Evolutionary conservation across 2,113 vertebrate genomes (phyloP), one percentile per base, ranked within the genome.

Genomic region (Verasper variegatus): DNA sequence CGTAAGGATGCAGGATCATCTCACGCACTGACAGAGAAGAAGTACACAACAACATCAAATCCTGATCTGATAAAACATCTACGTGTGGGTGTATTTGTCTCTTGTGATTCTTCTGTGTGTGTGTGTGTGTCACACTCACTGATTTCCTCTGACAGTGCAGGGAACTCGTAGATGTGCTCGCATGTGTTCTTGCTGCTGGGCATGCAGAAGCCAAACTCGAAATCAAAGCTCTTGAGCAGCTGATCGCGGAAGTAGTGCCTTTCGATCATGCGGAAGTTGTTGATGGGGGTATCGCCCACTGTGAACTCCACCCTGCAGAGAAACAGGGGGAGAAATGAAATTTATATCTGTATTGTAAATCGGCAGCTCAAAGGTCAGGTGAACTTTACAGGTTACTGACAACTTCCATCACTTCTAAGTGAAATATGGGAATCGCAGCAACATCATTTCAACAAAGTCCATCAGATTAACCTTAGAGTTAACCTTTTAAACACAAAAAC

Each of bases 251-350:
- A 99, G 81, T 99, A 99, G 89, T 99, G 98, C 90, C 97, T 95
- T 95, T 99, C 98, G 0, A 99, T 98, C 98, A 99, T 99, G 49
- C 98, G 96, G 92, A 99, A 98, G 93, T 98, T 98, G 90, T 97
- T 97, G 70, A 99, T 98, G 67, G 98, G 96, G 68, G 96, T 96
- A 82, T 99, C 97, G 23, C 98, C 97, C 40, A 99, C 97, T 0
- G 97, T 98, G 92, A 99, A 99, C 93, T 99, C 98, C 90, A 99
- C 98, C 84, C 98, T 99, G 94, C 37, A 71, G 45, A 76, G 65
- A 78, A 69, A 82, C 21, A 54, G 12, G 12, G 45, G 45, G 45
- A 14, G 45, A 37, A 37, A 37, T 37, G 7, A 35, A 37, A 37
- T 37, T 9, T 37, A 2, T 7, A 31, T 31, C 35, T 37, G 35